Base-by-base conservation (phyloP, 2,797 vertebrate species). In the Microhierax caerulescens region DNA sequence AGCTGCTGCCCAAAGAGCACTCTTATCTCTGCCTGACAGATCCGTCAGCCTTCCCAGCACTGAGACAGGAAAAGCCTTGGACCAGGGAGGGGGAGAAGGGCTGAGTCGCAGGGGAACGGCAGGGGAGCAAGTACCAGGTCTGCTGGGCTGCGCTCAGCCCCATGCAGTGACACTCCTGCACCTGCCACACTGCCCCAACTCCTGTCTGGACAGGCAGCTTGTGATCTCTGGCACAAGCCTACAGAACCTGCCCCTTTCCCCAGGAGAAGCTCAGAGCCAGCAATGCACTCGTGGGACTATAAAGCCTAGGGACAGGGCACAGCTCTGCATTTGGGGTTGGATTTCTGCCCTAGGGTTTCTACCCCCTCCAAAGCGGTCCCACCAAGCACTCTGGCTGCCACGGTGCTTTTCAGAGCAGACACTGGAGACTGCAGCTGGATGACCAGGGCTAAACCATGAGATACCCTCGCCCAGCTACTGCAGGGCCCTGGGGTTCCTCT, bases 1-100 rank as follows among this genome's bases (percentile, higher is more conserved):
- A 61, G 68, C 63, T 64, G 65, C 89, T 85, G 77, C 57, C 51
- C 59, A 64, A 80, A 74, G 65, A 85, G n/a, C 5, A 27, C 43
- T 77, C 77, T 96, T 96, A 97, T 97, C 97, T 94, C 70, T 89
- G 61, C 59, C 77, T 80, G 90, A 85, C 96, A 97, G 95, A 82
- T 67, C 72, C 75, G 83, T 13, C 51, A 80, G 78, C 59, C 50
- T 91, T 92, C 69, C 75, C 61, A 78, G 78, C 53, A 74, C 24
- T 27, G 50, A 72, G 64, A 63, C 77, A 95, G 92, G 77, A 95
- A 93, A 2, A 92, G 37, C 34, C 30, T 20, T 2, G 9, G 59
- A 68, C 30, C 2, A 6, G 57, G 60, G 67, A 81, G 60, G 21
- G 36, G 76, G 28, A 76, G 21, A 82, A 77, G 37, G 43, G 74